Percentiles rank a stretch among this genome's conserved stretches.
Evolutionary conservation across 2,113 vertebrate species (phyloP).

Genomic region (Oreocharis arfaki): DNA sequence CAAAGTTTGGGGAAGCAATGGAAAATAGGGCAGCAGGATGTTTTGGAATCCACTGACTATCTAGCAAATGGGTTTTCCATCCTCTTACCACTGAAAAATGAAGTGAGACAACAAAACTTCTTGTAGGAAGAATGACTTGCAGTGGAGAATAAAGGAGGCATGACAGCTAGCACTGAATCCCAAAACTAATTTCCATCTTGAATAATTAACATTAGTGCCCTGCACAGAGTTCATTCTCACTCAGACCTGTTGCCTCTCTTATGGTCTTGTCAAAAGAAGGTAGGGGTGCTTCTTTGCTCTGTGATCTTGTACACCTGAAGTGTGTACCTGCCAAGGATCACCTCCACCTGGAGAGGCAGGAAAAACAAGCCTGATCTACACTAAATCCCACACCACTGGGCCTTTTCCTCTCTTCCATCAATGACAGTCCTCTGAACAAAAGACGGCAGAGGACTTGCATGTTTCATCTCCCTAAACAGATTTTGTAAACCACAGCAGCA

Average conservation of each 20-base stretch:
- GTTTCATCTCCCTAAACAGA: not conserved
- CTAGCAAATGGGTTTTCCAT: not conserved
- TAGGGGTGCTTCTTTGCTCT: not conserved
- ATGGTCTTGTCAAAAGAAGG: not conserved
- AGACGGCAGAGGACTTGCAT: not conserved
- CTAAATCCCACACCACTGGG: not conserved
- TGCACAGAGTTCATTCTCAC: not conserved
- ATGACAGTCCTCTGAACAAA: not conserved
- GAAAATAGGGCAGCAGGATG: not conserved
- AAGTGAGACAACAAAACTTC: not conserved
- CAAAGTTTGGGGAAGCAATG: not conserved
- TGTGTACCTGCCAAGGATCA: not conserved
- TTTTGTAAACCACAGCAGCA: not conserved
- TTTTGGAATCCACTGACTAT: not conserved
- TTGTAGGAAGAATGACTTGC: not conserved
- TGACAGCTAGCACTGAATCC: not conserved
- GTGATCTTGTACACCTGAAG: not conserved
- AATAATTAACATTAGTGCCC: not conserved
- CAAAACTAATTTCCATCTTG: not conserved
- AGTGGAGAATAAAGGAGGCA: not conserved
- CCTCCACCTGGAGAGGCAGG: not conserved
- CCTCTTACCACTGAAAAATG: not conserved
- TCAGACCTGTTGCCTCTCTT: not conserved
- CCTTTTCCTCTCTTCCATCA: not conserved
- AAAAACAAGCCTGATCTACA: not conserved